Evolutionary conservation across 2,888 invertebrate species (phyloP), one percentile per base, ranked within the genome.

Genomic region (Limnephilus rhombicus): DNA sequence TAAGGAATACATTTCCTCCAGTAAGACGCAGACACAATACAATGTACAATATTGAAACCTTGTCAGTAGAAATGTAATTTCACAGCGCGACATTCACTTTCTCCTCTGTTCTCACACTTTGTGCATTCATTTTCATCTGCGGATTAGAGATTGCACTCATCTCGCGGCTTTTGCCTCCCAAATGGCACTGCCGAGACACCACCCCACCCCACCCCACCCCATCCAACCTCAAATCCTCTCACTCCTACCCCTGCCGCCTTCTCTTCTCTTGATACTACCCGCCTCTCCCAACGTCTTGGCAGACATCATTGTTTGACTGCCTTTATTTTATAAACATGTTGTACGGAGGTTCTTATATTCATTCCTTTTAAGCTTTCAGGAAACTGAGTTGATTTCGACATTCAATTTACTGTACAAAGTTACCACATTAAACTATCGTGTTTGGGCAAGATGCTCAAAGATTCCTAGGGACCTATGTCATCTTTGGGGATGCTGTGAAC

Each of bases 141-240:
- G 93, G 93, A 93, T 93, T 93, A 93, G 93, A 93, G 92, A 93
- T 93, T 93, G 93, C 93, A 93, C 93, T 93, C 93, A 93, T 93
- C 93, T 92, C 86, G 92, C 91, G 93, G 93, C 91, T 89, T 90
- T 82, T 92, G 92, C 92, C 86, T 91, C 91, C 92, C 90, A 92
- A 92, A 92, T 92, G 93, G 92, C 91, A 90, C 91, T 89, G 81
- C 90, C 87, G 92, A 89, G 92, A 91, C 93, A 85, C 90, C 12
- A 53, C 24, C 80, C 29, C 31, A 82, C 81, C n/a, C 80, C 83
- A 45, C 68, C 68, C 80, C 91, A 92, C 49, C 82, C 45, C 83
- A 11, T 68, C 86, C 85, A 80, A 89, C 86, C 49, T 49, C 85
- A 37, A 82, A 87, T n/a, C 91, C 90, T 15, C 85, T n/a, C 37